Base-by-base conservation (phyloP, 1,140 invertebrate genomes). In the Heterodera carotae region DNA sequence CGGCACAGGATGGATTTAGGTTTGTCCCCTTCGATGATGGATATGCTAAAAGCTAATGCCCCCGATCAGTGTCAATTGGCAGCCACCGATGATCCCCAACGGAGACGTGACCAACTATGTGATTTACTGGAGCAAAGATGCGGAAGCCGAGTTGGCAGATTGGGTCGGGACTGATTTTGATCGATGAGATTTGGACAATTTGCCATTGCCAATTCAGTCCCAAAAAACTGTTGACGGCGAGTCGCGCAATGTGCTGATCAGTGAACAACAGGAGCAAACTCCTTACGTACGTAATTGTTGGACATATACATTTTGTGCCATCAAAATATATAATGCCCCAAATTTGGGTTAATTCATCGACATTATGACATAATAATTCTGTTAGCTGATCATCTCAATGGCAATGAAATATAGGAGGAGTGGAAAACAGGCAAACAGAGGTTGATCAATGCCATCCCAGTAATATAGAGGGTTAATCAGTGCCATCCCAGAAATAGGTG, bases 91-190 rank as follows among this genome's bases (percentile, higher is more conserved):
- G 39, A 80, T 84, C 39, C 74, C 86, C 18, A 87, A 87, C 77
- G 85, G 85, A 69, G 73, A 75, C 36, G 77, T 87, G 33, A 27
- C 27, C 25, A 83, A 82, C 12, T 87, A 87, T 48, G 75, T 87
- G 67, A 75, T 87, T 31, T 87, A 87, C 76, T 88, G 87, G 71
- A 81, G 82, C 22, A 88, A 86, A 66, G 80, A 87, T 75, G 77
- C 85, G 12, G 85, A 88, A 70, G 73, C 71, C 33, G 80, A 83
- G 5, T 69, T 87, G 56, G 68, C 75, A 25, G 81, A 85, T 39
- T 86, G 85, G 85, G 72, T 74, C n/a, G 31, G 39, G 29, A 39
- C 22, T 72, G 43, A 25, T 22, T 71, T 36, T 22, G 56, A 25
- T 62, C 15, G 59, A 34, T 18, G 18, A n/a, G n/a, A 1, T 69